A percentile compares a stretch with the other conserved stretches of the same genome.
phyloP scores from a whole-genome alignment of 2,797 vertebrate genomes.

The Xerus rutilus region DNA sequence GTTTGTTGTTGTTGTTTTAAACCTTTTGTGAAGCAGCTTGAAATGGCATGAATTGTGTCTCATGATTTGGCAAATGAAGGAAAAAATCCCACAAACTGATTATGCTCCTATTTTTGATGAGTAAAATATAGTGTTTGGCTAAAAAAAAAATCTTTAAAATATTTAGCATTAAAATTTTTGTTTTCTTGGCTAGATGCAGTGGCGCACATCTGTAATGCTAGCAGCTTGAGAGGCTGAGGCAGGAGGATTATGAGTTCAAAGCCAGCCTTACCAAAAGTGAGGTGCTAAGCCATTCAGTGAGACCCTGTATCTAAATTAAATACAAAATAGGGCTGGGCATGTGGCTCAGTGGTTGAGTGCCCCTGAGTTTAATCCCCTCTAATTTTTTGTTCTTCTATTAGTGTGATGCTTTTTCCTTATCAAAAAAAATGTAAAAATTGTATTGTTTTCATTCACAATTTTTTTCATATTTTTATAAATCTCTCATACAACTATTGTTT shows the following conservation, averaged over 20 bases:
- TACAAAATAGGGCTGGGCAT: too few relatives aligned
- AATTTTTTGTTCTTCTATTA: not conserved
- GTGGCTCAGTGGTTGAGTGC: too few relatives aligned
- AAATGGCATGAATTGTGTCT: not conserved
- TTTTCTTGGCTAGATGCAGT: too few relatives aligned
- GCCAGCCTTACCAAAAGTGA: too few relatives aligned
- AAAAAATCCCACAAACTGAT: not conserved
- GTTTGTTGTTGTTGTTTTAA: not conserved
- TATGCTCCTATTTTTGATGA: not conserved
- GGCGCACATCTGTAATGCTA: too few relatives aligned
- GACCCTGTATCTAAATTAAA: too few relatives aligned
- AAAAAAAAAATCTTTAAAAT: not conserved
- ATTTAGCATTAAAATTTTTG: not conserved
- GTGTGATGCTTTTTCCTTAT: not conserved
- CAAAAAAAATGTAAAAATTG: not conserved
- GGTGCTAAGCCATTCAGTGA: too few relatives aligned
- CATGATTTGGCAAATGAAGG: not conserved
- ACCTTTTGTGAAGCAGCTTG: not conserved
- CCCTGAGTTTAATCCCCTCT: too few relatives aligned
- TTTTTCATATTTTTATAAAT: constrained; percentile 52
- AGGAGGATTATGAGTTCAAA: too few relatives aligned
- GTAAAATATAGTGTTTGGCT: constrained; percentile 10
- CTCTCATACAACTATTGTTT: not conserved
- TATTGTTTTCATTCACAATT: not conserved
- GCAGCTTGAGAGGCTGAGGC: too few relatives aligned